These are phyloP conservation scores for Saguinus imperator DNA, from an alignment of 2,113 vertebrate genomes.

Conservation along the genomic window DNA sequence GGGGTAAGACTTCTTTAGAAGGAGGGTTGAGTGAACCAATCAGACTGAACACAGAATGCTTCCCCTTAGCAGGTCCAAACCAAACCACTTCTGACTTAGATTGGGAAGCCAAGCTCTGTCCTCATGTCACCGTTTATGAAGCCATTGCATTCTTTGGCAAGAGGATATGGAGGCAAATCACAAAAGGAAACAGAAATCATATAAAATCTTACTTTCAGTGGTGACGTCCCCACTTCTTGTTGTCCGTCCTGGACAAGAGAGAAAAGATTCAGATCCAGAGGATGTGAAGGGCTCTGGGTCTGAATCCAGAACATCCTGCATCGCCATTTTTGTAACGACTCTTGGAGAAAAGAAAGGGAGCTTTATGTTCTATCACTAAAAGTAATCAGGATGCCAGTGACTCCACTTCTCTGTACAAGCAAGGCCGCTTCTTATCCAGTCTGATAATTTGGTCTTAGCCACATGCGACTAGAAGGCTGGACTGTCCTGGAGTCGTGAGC, in stretches of 20 bases:
- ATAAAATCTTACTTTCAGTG: neutral
- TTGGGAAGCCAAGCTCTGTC: neutral
- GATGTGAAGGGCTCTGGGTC: too few species aligned
- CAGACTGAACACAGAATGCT: neutral
- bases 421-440: neutral
- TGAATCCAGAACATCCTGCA: neutral
- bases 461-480: fast-evolving
- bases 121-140: constrained; percentile 4
- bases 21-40: neutral
- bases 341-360: neutral
- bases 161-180: neutral
- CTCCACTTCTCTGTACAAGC: neutral
- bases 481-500: fast-evolving
- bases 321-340: fast-evolving
- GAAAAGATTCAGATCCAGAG: too few species aligned
- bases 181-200: neutral
- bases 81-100: neutral
- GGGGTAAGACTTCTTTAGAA: neutral
- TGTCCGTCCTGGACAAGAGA: neutral
- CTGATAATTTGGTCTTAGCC: neutral
- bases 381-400: neutral
- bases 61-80: neutral
- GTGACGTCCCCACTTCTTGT: neutral
- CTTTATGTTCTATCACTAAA: neutral
- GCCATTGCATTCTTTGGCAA: neutral